These are phyloP conservation scores for Drosophila infuscata DNA, from an alignment of 2,888 invertebrate species.

Conservation along the genomic window DNA sequence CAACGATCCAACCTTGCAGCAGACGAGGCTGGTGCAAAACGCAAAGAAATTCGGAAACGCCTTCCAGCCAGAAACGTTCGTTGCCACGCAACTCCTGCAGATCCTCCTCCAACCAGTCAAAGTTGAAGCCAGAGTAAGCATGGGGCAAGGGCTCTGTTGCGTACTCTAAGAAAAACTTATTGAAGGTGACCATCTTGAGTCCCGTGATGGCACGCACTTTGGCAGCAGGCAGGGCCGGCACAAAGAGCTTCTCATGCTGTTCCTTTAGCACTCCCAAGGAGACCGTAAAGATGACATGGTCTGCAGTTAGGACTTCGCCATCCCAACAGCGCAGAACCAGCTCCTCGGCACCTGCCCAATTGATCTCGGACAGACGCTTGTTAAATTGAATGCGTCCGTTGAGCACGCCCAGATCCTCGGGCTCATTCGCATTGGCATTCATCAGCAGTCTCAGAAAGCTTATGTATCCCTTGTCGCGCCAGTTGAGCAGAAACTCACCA, in stretches of 20 bases:
- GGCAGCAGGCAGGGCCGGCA: conserved; percentile 85
- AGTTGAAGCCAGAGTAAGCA: conserved; percentile 85
- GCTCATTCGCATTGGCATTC: conserved; percentile 61
- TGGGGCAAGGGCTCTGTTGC: conserved; percentile 86
- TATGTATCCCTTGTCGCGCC: conserved; percentile 90
- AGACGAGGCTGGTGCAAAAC: conserved; percentile 87
- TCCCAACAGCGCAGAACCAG: conserved; percentile 76
- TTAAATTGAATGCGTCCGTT: conserved; percentile 77
- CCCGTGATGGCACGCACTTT: conserved; percentile 86
- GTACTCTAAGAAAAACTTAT: conserved; percentile 88
- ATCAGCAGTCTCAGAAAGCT: conserved; percentile 89
- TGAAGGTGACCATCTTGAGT: conserved; percentile 87
- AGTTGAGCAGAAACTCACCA: conserved; percentile 89
- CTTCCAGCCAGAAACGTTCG: conserved; percentile 87
- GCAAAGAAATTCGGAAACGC: conserved; percentile 88
- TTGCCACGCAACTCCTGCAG: conserved; percentile 63
- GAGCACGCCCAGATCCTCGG: conserved; percentile 70
- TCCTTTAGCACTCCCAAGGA: conserved; percentile 88
- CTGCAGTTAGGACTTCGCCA: conserved; percentile 84
- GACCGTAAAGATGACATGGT: conserved; percentile 87
- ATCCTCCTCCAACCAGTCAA: conserved; percentile 87
- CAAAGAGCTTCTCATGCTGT: conserved; percentile 83
- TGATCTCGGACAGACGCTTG: conserved; percentile 68
- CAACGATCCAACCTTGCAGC: conserved; percentile 89
- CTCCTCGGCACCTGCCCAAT: conserved; percentile 60